Evolutionary conservation across 1,140 invertebrate species (phyloP).

Genomic region (Yoshiicerus persimilis): DNA sequence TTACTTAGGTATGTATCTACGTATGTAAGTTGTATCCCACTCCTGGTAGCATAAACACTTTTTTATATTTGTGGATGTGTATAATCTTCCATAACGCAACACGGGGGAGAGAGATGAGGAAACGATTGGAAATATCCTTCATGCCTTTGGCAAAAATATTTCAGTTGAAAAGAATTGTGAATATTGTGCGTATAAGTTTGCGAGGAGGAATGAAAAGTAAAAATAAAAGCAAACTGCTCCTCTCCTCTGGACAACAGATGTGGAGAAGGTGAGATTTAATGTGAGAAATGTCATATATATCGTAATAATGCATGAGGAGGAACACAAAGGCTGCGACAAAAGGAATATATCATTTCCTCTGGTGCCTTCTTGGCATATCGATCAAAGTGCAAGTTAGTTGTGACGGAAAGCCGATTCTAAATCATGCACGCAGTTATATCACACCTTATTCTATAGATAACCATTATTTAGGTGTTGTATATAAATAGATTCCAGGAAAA

Average conservation of each 20-base stretch:
- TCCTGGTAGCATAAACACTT: too few species aligned
- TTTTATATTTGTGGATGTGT: neutral
- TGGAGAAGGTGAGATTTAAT: constrained; percentile 3
- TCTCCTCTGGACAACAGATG: neutral
- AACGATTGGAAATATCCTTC: neutral
- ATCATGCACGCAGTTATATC: neutral
- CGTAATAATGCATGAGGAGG: neutral
- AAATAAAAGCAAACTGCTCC: neutral
- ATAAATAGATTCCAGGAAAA: neutral
- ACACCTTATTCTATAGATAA: neutral
- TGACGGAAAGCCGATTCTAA: neutral
- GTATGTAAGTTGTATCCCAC: too few species aligned
- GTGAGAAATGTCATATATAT: constrained; percentile 7
- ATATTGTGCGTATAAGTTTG: constrained; percentile 1
- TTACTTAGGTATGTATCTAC: too few species aligned
- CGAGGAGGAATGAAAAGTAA: neutral
- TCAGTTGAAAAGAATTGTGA: neutral
- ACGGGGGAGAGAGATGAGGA: neutral
- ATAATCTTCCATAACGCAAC: neutral
- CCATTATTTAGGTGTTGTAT: neutral
- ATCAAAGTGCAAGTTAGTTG: neutral
- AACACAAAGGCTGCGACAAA: neutral
- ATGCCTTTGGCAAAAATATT: neutral
- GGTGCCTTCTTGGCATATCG: neutral
- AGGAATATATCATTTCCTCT: neutral